A percentile compares a stretch with the other conserved stretches of the same genome.
phyloP scores from a whole-genome alignment of 2,113 vertebrate species.

The Varanus komodoensis region DNA sequence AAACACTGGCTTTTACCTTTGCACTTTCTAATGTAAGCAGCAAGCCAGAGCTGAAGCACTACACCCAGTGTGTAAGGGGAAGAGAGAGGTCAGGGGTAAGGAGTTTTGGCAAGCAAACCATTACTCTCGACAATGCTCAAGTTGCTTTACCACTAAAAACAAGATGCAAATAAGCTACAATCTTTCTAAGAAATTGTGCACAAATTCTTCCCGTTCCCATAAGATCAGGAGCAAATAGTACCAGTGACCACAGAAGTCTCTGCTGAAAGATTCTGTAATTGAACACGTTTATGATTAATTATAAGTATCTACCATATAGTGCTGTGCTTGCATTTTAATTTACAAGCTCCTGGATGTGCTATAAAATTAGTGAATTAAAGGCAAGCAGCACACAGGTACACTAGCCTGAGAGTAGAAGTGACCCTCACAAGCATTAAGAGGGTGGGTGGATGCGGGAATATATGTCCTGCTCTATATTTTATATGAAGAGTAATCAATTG shows the following conservation, averaged over 20 bases:
- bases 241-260: slow-evolving; percentile 65
- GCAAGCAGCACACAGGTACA: neutral
- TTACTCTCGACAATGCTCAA: neutral
- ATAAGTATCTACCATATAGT: slow-evolving; percentile 60
- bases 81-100: neutral
- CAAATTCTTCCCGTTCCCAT: slow-evolving; percentile 25
- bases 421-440: slow-evolving; percentile 19
- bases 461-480: neutral
- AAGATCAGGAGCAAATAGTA: slow-evolving; percentile 51
- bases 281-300: slow-evolving; percentile 73
- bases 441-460: slow-evolving; percentile 26
- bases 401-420: slow-evolving; percentile 4
- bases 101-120: neutral
- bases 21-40: neutral
- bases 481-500: neutral
- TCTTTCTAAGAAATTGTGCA: slow-evolving; percentile 13
- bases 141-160: neutral
- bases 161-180: neutral
- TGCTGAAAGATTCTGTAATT: slow-evolving; percentile 70
- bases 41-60: neutral
- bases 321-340: slow-evolving; percentile 72
- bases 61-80: neutral
- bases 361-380: slow-evolving; percentile 68
- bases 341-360: slow-evolving; percentile 62
- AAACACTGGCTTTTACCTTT: neutral